Evolutionary conservation across 2,113 vertebrate species (phyloP).

Genomic region (Nyctibius bracteatus): DNA sequence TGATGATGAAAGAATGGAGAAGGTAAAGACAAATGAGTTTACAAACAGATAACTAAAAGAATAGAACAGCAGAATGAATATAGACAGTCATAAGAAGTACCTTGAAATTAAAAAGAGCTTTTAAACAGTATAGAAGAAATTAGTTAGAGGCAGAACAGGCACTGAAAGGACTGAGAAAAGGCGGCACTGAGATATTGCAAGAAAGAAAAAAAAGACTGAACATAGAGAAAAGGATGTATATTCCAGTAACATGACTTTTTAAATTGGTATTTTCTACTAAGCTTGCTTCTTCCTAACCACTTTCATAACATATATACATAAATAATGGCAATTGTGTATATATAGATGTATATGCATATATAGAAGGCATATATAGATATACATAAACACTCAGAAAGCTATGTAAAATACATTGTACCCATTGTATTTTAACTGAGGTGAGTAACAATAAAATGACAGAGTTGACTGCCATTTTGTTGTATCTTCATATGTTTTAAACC

Average conservation of each 20-base stretch:
- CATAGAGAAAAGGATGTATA: constrained; percentile 20
- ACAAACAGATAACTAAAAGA: constrained; percentile 56
- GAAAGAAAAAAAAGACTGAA: constrained; percentile 25
- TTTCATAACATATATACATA: constrained; percentile 61
- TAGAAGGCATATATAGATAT: constrained; percentile 72
- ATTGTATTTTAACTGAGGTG: constrained; percentile 77
- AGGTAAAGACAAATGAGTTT: constrained; percentile 44
- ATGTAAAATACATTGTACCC: constrained; percentile 74
- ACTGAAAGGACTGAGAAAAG: constrained; percentile 58
- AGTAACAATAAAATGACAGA: constrained; percentile 74
- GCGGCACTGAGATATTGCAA: constrained; percentile 40
- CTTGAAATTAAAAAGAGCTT: constrained; percentile 51
- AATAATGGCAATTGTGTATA: constrained; percentile 58
- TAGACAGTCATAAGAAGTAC: constrained; percentile 41
- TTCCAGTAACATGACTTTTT: background rate
- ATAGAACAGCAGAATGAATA: constrained; percentile 33
- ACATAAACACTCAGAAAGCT: constrained; percentile 64
- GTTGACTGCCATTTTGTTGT: constrained; percentile 71
- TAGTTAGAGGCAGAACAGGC: constrained; percentile 68
- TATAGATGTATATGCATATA: constrained; percentile 68
- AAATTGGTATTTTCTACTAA: constrained; percentile 28
- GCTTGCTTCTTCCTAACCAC: constrained; percentile 50
- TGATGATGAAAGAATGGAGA: background rate
- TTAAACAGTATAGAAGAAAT: constrained; percentile 68
- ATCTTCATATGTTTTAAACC: constrained; percentile 75